These are phyloP conservation scores for Lophius americanus DNA, from an alignment of 2,797 vertebrate genomes.

Conservation along the genomic window DNA sequence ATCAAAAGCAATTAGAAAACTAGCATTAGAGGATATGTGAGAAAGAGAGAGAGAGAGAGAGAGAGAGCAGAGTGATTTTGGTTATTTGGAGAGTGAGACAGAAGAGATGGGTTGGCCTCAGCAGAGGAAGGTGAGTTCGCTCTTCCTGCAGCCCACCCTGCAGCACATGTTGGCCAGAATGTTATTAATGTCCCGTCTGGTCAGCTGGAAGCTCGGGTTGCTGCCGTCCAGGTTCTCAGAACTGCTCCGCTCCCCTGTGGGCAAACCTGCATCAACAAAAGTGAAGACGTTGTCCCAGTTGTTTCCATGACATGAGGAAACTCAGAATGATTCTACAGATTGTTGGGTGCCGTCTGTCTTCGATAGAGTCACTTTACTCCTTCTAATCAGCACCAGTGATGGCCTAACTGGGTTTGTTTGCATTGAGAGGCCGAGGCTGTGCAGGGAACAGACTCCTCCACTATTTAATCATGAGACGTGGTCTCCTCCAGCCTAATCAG, in stretches of 20 bases:
- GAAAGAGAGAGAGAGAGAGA: neutral
- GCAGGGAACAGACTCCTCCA: conserved; percentile 18
- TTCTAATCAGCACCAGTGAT: conserved; percentile 44
- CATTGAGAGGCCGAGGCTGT: conserved; percentile 17
- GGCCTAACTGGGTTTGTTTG: conserved; percentile 59
- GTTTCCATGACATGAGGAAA: conserved; percentile 51
- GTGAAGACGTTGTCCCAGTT: neutral
- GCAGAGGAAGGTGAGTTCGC: conserved; percentile 81
- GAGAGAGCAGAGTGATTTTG: conserved; percentile 26
- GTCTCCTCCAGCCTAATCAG: conserved; percentile 34
- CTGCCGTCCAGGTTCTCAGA: conserved; percentile 55
- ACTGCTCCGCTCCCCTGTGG: conserved; percentile 62
- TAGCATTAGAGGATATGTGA: conserved; percentile 1
- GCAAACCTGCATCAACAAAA: conserved; percentile 50
- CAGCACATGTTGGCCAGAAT: conserved; percentile 79
- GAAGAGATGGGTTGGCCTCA: conserved; percentile 56
- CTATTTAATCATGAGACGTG: conserved; percentile 53
- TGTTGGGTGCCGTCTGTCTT: conserved; percentile 52
- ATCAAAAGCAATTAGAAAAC: conserved; percentile 28
- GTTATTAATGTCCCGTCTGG: conserved; percentile 76
- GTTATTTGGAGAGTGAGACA: conserved; percentile 13
- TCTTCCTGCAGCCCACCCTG: conserved; percentile 83
- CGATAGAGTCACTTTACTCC: conserved; percentile 50
- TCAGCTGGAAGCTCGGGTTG: conserved; percentile 33
- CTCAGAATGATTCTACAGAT: conserved; percentile 39